Evolutionary conservation across 2,113 vertebrate genomes (phyloP), one percentile per base, ranked within the genome.

Genomic region (Elephantulus edwardii): DNA sequence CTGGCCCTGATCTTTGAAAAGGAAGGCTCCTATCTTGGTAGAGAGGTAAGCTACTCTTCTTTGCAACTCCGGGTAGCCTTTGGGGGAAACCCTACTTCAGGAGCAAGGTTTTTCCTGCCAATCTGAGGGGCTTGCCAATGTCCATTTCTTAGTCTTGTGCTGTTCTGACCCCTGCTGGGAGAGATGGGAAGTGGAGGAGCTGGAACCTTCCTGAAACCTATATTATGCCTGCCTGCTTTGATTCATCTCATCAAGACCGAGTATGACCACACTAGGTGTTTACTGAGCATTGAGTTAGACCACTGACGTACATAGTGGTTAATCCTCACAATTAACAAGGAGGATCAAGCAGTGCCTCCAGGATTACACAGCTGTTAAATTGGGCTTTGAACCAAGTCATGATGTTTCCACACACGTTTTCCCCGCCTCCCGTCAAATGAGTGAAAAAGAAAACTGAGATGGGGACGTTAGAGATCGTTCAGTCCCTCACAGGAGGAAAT

Each of bases 1-100:
- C 93, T 99, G 97, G 98, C 97, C 0, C 93, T 99, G 96, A 98
- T 99, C 96, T 99, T 99, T 1, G 99, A 99, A 92, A 93, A 97
- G 0, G 90, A 95, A 0, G 28, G 90, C 40, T 99, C 98, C 40
- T 99, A 98, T 0, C 58, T 99, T 76, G 99, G 98, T 87, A 97
- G 98, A 98, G 99, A 99, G 99, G 99, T 99, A 96, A 97, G 95
- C 78, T 24, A 3, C n/a, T 62, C 71, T 77, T 30, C 66, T 40
- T 30, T 35, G 30, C 6, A 0, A 9, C n/a, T 71, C 22, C 52
- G 19, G n/a, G 1, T 17, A 3, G 35, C 16, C 1, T 16, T 11
- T 12, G 16, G 19, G 28, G 46, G 35, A 6, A n/a, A 54, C 52
- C 78, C 38, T 30, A 17, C 44, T 46, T 48, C 16, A 20, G 62